These are phyloP conservation scores for Zaprionus bogoriensis DNA, from an alignment of 2,888 invertebrate genomes.

Conservation along the genomic window DNA sequence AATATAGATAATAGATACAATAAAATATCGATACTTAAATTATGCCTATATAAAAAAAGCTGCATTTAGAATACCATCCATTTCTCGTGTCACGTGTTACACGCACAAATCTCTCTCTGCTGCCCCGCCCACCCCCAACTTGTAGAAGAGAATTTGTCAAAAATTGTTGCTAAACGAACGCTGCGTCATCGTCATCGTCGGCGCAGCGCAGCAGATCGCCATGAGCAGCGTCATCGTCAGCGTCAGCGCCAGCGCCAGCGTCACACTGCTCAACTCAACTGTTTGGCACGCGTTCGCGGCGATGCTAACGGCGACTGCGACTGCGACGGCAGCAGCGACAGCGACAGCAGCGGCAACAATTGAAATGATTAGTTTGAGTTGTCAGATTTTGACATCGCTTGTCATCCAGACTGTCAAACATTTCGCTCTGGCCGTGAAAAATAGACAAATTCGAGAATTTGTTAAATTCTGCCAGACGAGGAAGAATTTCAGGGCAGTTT, in stretches of 20 bases:
- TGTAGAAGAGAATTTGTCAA: slow-evolving; percentile 38
- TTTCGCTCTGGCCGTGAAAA: slow-evolving; percentile 55
- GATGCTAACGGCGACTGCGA: slow-evolving; percentile 20
- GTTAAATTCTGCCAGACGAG: slow-evolving; percentile 18
- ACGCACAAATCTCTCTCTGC: not conserved
- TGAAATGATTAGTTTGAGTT: slow-evolving; percentile 80
- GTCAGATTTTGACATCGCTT: slow-evolving; percentile 81
- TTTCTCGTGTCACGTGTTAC: not conserved
- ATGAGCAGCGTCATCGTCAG: slow-evolving; percentile 16
- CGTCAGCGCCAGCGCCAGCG: slow-evolving; percentile 30
- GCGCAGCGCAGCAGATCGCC: not conserved
- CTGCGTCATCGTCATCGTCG: slow-evolving; percentile 35
- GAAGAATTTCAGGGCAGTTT: not conserved
- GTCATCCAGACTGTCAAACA: slow-evolving; percentile 81
- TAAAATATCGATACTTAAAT: too few species aligned
- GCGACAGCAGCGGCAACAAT: slow-evolving; percentile 34
- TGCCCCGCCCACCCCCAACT: not conserved
- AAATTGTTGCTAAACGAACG: slow-evolving; percentile 38
- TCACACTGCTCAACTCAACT: slow-evolving; percentile 34
- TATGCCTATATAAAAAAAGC: too few species aligned
- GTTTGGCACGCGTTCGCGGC: slow-evolving; percentile 69
- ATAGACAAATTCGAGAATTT: slow-evolving; percentile 52
- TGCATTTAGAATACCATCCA: too few species aligned
- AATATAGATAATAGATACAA: too few species aligned
- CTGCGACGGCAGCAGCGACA: slow-evolving; percentile 7